These are phyloP conservation scores for Syrmaticus mikado DNA, from an alignment of 2,113 vertebrate species.

Conservation along the genomic window DNA sequence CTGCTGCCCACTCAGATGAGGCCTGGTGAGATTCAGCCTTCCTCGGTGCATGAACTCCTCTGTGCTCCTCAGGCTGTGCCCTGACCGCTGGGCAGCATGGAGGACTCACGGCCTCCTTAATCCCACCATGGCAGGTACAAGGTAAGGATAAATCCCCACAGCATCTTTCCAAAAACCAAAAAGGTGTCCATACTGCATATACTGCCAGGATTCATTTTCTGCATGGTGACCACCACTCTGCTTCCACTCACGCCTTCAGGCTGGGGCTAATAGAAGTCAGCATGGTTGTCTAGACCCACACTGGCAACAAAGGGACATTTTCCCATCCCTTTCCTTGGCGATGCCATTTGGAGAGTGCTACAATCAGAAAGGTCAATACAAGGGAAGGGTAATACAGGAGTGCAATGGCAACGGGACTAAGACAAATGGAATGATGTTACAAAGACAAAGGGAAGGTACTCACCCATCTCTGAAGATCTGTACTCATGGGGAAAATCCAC, in stretches of 20 bases:
- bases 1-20: neutral
- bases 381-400: no score
- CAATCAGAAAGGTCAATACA: no score
- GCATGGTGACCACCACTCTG: neutral
- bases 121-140: neutral
- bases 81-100: neutral
- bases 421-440: no score
- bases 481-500: no score
- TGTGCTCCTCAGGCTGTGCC: neutral
- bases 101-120: neutral
- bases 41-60: neutral
- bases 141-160: neutral
- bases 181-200: neutral
- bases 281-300: neutral
- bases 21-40: neutral
- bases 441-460: no score
- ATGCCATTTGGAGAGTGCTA: neutral
- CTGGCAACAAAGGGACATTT: neutral
- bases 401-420: no score
- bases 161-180: neutral
- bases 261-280: neutral
- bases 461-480: no score
- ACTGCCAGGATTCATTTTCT: neutral
- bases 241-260: neutral
- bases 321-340: rapidly evolving